Percentiles rank a stretch among this genome's conserved stretches.
Evolutionary conservation across 53 echinoderm and acorn worm genomes (phyloP).

Genomic region (Apostichopus leukothele): DNA sequence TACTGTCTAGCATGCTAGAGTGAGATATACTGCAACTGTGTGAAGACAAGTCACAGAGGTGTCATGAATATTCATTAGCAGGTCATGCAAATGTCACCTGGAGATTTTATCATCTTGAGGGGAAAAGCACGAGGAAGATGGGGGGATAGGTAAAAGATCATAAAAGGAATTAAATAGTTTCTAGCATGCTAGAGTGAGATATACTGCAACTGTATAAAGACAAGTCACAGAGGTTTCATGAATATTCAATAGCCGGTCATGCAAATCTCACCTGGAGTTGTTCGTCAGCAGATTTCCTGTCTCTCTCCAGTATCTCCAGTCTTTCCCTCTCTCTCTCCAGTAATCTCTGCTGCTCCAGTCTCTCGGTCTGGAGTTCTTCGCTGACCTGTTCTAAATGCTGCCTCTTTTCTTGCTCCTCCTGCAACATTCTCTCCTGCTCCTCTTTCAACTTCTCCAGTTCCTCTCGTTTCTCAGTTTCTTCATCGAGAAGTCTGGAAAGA

Average conservation of each 20-base stretch:
- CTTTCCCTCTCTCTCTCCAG: constrained; percentile 71
- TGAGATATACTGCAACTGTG: too few species aligned
- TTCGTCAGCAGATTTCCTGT: constrained; percentile 74
- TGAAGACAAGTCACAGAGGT: too few species aligned
- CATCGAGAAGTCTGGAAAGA: constrained; percentile 67
- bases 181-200: too few species aligned
- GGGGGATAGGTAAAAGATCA: too few species aligned
- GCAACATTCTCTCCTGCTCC: constrained; percentile 77
- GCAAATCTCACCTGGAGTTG: constrained; percentile 66
- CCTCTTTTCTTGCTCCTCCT: constrained; percentile 73
- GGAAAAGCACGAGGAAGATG: too few species aligned
- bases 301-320: constrained; percentile 65
- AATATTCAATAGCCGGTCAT: not conserved
- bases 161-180: too few species aligned
- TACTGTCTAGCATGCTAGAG: too few species aligned
- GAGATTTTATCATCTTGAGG: not conserved
- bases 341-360: constrained; percentile 64
- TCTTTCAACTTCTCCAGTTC: constrained; percentile 75
- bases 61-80: too few species aligned
- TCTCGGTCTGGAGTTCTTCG: constrained; percentile 73
- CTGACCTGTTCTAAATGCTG: constrained; percentile 81
- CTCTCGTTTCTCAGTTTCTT: constrained; percentile 82
- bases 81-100: constrained; percentile 57
- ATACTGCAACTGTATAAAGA: too few species aligned
- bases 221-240: too few species aligned